Percentiles rank a stretch among this genome's conserved stretches.
These are phyloP conservation scores for Microcebus tavaratra DNA, from an alignment of 2,113 vertebrate genomes.

Conservation along the genomic window DNA sequence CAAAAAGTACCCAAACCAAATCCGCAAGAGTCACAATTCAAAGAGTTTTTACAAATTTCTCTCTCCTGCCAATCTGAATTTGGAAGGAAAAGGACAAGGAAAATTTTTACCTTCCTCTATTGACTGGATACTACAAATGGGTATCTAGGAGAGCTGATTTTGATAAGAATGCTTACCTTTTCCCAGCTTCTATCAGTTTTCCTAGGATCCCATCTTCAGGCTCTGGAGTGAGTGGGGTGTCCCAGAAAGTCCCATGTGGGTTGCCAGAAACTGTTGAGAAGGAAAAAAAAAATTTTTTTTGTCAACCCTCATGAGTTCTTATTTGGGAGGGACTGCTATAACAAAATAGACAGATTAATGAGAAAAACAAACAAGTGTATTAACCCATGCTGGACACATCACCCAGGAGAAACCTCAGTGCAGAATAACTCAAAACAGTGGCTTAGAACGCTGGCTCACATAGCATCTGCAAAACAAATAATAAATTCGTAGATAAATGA, in stretches of 20 bases:
- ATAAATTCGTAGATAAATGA: background rate
- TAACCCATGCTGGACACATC: background rate
- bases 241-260: background rate
- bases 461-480: background rate
- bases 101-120: background rate
- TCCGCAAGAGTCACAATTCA: background rate
- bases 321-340: background rate
- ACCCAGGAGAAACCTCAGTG: background rate
- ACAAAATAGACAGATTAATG: background rate
- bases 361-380: background rate
- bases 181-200: background rate
- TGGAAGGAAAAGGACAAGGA: background rate
- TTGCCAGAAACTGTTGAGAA: background rate
- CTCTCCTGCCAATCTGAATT: background rate
- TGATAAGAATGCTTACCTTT: background rate
- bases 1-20: background rate
- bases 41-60: background rate
- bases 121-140: background rate
- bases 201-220: background rate
- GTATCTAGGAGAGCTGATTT: background rate
- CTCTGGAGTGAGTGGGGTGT: background rate
- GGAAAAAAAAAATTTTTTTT: background rate
- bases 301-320: background rate
- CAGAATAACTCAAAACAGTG: background rate
- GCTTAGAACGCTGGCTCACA: background rate